A percentile compares a stretch with the other conserved stretches of the same genome.
Conservation (phyloP, 2,797 vertebrate genomes). For the Schizopygopsis malacanthus region DNA sequence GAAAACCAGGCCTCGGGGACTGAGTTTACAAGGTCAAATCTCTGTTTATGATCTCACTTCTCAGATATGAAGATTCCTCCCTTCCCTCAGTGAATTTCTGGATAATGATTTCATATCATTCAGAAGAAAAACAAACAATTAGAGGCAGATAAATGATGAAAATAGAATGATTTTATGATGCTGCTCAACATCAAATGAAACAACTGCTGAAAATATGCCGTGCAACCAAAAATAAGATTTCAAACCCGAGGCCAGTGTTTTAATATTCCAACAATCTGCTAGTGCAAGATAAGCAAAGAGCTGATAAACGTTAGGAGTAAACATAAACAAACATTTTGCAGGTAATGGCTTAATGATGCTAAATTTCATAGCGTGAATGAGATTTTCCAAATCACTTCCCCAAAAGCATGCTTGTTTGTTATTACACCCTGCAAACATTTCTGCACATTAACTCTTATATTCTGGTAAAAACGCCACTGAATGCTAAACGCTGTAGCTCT, state of each 20-base stretch:
- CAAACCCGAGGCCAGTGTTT: not conserved
- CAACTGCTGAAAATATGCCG: not conserved
- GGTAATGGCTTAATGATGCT: not conserved
- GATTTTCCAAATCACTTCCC: not conserved
- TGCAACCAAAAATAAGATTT: not conserved
- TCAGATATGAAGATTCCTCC: slow-evolving; percentile 3
- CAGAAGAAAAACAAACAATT: slow-evolving; percentile 28
- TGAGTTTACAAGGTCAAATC: slow-evolving; percentile 11
- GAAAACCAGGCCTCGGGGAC: not conserved
- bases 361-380: not conserved
- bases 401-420: not conserved
- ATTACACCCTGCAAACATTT: not conserved
- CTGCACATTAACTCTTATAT: not conserved
- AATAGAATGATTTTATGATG: not conserved
- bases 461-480: slow-evolving; percentile 21
- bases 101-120: slow-evolving; percentile 6
- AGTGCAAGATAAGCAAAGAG: not conserved
- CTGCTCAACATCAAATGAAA: not conserved
- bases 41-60: slow-evolving; percentile 13
- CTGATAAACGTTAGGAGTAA: not conserved
- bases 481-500: slow-evolving; percentile 14
- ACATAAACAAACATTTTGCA: not conserved
- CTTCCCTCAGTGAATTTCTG: not conserved
- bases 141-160: not conserved
- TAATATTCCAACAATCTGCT: slow-evolving; percentile 2